phyloP scores from a whole-genome alignment of 2,888 invertebrate species.

The Hirtodrosophila histrioides region DNA sequence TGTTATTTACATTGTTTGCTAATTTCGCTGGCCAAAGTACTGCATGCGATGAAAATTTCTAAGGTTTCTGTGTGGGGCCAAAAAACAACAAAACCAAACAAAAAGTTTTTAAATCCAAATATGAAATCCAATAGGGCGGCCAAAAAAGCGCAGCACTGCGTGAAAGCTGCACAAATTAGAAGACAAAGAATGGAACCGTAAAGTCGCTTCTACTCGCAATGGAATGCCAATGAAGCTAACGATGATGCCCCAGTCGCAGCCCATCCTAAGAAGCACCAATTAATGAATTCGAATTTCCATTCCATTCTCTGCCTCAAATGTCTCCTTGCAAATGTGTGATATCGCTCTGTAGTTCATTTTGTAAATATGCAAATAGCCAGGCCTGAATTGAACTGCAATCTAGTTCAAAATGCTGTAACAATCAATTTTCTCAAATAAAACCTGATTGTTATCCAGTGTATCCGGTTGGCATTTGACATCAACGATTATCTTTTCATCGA shows the following conservation, averaged over 20 bases:
- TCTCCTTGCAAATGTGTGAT: too few species aligned
- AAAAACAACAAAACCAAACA: slow-evolving; percentile 19
- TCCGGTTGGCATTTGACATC: too few species aligned
- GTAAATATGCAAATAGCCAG: too few species aligned
- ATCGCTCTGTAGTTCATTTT: too few species aligned
- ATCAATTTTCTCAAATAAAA: too few species aligned
- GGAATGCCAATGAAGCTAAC: slow-evolving; percentile 34
- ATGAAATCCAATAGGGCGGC: slow-evolving; percentile 67
- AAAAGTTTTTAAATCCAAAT: slow-evolving; percentile 53
- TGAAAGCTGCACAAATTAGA: slow-evolving; percentile 33
- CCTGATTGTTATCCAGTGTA: too few species aligned
- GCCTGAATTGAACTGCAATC: too few species aligned
- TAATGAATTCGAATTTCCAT: too few species aligned
- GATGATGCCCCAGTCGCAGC: slow-evolving; percentile 3
- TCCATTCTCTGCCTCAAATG: too few species aligned
- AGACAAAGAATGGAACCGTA: slow-evolving; percentile 14
- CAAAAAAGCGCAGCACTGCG: slow-evolving; percentile 52
- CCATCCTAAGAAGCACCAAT: too few species aligned
- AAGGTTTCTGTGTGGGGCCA: slow-evolving; percentile 54
- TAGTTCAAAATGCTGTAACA: too few species aligned
- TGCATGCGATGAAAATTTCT: slow-evolving; percentile 47
- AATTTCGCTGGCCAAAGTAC: slow-evolving; percentile 61
- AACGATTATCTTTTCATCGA: too few species aligned
- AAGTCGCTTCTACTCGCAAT: slow-evolving; percentile 13
- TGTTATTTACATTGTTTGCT: slow-evolving; percentile 78